Base-by-base conservation (phyloP, 2,888 invertebrate genomes). In the Sclerodermus sp. region DNA sequence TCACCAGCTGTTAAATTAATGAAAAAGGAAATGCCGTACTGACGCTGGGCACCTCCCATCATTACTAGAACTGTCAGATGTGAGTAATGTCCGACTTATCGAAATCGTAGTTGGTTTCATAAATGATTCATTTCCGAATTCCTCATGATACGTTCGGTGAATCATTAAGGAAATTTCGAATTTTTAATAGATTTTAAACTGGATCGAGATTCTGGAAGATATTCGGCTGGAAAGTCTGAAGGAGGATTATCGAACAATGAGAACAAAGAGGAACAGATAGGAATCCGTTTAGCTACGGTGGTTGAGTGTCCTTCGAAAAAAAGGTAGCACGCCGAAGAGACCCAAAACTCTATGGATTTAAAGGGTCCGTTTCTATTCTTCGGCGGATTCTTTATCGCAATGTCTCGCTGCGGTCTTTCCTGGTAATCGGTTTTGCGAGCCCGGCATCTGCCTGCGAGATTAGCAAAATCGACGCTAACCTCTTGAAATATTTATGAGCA, bases 381-480 rank as follows among this genome's bases (percentile, higher is more conserved):
- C 43, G 45, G 43, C 42, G 54, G 55, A 53, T 62, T 61, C 65
- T 63, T 62, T 58, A 58, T 52, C 51, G 54, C 47, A 36, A 44
- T 46, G 49, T 56, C 23, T 8, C 23, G 62, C 58, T 53, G 49
- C 46, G 46, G 58, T 51, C 50, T 51, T 17, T 42, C 43, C 44
- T 45, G 47, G 65, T 68, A 64, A 67, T 63, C 55, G 56, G 55
- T 59, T 61, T 63, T 61, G 57, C 59, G 49, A 61, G 47, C 49
- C 61, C 53, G 64, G 67, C 66, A 63, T 68, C 67, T 67, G 67
- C 63, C 62, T 51, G 62, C 60, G 55, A 65, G 68, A 68, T 66
- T 67, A 68, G 64, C 56, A 57, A 58, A 56, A 58, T 55, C 55
- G 48, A 60, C 53, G 55, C 53, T 54, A 60, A 60, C 57, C 58